Conservation (phyloP, 2,797 vertebrate genomes). For the Diplodus sargus region DNA sequence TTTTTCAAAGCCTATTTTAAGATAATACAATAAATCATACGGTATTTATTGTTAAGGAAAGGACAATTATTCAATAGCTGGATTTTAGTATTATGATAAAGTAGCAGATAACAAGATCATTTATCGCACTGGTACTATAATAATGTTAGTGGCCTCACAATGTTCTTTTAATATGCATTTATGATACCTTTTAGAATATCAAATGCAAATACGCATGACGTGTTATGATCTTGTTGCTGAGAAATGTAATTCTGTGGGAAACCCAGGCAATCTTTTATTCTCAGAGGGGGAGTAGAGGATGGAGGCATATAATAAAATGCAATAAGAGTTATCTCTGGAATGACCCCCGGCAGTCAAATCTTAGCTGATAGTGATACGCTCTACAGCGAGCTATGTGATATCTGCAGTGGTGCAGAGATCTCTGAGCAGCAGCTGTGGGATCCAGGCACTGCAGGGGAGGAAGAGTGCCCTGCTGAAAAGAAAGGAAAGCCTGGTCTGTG, state of each 20-base stretch:
- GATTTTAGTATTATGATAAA: neutral
- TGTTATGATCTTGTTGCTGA: conserved; percentile 3
- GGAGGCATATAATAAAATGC: conserved; percentile 4
- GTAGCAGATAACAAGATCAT: neutral
- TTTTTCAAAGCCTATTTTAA: neutral
- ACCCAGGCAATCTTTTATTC: conserved; percentile 10
- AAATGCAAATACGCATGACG: conserved; percentile 21
- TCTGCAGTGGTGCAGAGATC: conserved; percentile 45
- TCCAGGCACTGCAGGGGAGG: conserved; percentile 38
- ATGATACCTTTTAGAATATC: neutral
- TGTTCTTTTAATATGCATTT: conserved; percentile 15
- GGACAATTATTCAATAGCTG: neutral
- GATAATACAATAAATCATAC: neutral
- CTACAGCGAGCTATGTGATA: conserved; percentile 12
- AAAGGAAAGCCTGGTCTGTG: conserved; percentile 28
- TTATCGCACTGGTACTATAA: neutral
- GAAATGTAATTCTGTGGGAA: conserved; percentile 22
- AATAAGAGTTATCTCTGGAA: conserved; percentile 2
- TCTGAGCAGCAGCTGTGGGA: conserved; percentile 45
- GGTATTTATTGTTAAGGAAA: neutral
- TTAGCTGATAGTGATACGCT: conserved; percentile 28
- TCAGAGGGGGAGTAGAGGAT: neutral
- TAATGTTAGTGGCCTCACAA: neutral
- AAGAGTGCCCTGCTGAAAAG: conserved; percentile 11
- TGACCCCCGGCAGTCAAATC: conserved; percentile 21